Evolutionary conservation across 1,140 invertebrate species (phyloP).

Genomic region (Frieseomelitta varia): DNA sequence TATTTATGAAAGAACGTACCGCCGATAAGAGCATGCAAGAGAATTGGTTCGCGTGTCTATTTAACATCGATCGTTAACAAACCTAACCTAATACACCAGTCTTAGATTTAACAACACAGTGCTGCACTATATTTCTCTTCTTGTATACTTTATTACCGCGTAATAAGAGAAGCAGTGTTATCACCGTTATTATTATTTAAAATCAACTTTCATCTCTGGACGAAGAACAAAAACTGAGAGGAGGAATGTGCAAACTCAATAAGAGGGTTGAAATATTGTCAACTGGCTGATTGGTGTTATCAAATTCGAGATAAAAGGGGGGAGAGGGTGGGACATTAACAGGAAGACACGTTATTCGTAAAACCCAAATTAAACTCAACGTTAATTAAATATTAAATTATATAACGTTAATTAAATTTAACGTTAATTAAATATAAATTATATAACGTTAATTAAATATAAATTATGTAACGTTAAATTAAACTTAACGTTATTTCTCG

Average conservation of each 20-base stretch:
- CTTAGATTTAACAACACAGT: background rate
- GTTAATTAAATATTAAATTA: conserved; percentile 3
- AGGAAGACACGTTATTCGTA: conserved; percentile 15
- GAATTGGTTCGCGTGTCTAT: background rate
- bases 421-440: too few species aligned
- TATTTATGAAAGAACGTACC: background rate
- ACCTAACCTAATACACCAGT: background rate
- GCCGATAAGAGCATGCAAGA: background rate
- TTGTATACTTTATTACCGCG: background rate
- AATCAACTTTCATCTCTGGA: background rate
- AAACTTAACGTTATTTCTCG: too few species aligned
- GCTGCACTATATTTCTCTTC: background rate
- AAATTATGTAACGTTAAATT: too few species aligned
- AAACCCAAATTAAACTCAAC: conserved; percentile 25
- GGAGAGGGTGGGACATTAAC: background rate
- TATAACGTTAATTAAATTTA: too few species aligned
- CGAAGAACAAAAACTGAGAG: background rate
- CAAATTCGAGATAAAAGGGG: conserved; percentile 30
- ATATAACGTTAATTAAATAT: too few species aligned
- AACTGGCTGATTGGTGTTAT: conserved; percentile 10
- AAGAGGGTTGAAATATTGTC: background rate
- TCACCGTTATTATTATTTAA: background rate
- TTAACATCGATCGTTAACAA: background rate
- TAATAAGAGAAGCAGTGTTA: background rate
- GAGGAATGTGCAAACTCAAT: background rate